These are phyloP conservation scores for Chroicocephalus ridibundus DNA, from an alignment of 2,113 vertebrate genomes.

Conservation along the genomic window DNA sequence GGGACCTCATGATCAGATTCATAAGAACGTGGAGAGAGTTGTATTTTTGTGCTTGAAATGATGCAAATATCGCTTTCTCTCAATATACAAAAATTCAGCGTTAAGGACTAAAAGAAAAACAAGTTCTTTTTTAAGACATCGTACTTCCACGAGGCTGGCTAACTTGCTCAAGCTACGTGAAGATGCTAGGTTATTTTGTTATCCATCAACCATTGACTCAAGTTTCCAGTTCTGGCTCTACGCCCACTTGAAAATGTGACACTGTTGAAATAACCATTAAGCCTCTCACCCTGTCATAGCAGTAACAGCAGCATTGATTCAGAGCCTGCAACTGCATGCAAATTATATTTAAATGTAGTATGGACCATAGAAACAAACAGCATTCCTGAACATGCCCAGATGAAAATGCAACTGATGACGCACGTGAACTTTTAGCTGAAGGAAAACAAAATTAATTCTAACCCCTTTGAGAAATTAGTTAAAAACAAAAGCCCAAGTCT, in stretches of 20 bases:
- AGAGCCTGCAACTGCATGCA: neutral
- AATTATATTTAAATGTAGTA: neutral
- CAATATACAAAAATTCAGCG: neutral
- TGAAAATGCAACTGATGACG: neutral
- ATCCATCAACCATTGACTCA: neutral
- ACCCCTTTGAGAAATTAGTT: neutral
- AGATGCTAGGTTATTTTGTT: neutral
- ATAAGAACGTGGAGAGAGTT: accelerated
- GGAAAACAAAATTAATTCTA: neutral
- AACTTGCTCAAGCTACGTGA: neutral
- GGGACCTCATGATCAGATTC: neutral
- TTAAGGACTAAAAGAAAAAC: neutral
- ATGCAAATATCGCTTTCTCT: neutral
- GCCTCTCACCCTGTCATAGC: neutral
- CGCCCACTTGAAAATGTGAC: neutral
- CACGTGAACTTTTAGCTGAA: neutral
- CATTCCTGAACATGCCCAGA: neutral
- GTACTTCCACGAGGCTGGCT: neutral
- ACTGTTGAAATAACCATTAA: neutral
- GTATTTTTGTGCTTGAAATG: neutral
- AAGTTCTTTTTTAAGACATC: neutral
- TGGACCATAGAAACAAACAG: neutral
- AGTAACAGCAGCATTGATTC: neutral
- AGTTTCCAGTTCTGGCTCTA: neutral
- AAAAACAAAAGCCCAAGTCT: neutral